Base-by-base conservation (phyloP, 2,113 vertebrate genomes). In the Clarias magur region DNA sequence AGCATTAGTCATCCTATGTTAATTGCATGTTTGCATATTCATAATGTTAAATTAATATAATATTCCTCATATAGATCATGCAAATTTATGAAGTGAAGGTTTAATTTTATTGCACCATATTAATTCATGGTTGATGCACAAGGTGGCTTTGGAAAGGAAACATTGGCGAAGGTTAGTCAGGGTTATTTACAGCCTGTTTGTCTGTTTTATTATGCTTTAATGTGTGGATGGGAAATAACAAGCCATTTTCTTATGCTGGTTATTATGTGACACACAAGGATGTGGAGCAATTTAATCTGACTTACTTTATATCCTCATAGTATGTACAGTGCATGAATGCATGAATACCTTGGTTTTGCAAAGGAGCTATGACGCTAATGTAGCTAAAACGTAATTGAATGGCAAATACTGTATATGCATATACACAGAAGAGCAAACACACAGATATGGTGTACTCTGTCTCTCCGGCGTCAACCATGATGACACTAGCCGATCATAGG, bases 81-180 rank as follows among this genome's bases (percentile, higher is more conserved):
- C 76, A 92, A 89, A 92, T 94, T 92, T 84, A 95, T 94, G 92
- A 94, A 95, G 91, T 93, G 91, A 92, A 88, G 89, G 81, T 92
- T 94, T 93, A 63, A 90, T 94, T 95, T 94, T 93, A 94, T 94
- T 92, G 30, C 93, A 93, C 90, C 91, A 86, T 89, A 91, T 95
- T 92, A 93, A 93, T 93, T 94, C 93, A 88, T 93, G 94, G 94
- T 94, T 90, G 53, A 93, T 94, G 92, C 92, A 88, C 90, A 92
- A 91, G 91, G 88, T 91, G 92, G 88, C 87, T 88, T 86, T 90
- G 75, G 89, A 90, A 89, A 72, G 76, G 88, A 93, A 91, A 84
- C 84, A 85, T 87, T 91, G 90, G 88, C 89, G 84, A 90, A 72
- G 89, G 88, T 91, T 81, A 88, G 84, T 27, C 72, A 1, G 13